Evolutionary conservation across 2,888 invertebrate species (phyloP).

Genomic region (Phyllotreta cruciferae): DNA sequence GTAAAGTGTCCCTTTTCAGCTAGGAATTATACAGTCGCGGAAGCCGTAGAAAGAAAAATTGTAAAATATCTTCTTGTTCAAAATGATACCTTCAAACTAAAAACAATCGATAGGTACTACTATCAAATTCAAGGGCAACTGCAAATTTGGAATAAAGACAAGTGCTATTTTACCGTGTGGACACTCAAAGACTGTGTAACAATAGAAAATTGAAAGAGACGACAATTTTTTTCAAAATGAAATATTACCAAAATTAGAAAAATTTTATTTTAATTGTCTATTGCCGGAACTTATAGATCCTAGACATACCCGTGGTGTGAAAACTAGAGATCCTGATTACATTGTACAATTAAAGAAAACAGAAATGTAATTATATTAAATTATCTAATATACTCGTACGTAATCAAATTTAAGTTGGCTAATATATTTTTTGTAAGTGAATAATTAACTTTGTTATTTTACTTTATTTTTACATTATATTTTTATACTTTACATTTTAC

Average conservation of each 20-base stretch:
- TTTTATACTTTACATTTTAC: too few species aligned
- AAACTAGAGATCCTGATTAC: not conserved
- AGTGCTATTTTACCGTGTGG: not conserved
- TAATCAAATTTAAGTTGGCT: too few species aligned
- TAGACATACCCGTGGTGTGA: not conserved
- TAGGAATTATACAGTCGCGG: not conserved
- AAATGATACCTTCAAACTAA: not conserved
- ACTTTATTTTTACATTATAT: too few species aligned
- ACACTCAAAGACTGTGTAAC: not conserved
- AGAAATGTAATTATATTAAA: too few species aligned
- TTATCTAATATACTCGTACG: too few species aligned
- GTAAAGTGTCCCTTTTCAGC: not conserved
- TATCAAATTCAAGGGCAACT: constrained; percentile 1
- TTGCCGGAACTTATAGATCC: not conserved
- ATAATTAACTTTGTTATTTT: too few species aligned
- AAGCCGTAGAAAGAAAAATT: not conserved
- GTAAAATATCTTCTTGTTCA: not conserved
- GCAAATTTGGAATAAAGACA: not conserved
- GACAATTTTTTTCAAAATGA: not conserved
- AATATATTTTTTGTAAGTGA: too few species aligned
- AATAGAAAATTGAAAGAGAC: not conserved
- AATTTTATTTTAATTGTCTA: not conserved
- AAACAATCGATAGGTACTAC: not conserved
- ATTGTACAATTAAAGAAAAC: too few species aligned
- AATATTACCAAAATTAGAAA: constrained; percentile 8